These are phyloP conservation scores for Rhinophrynus dorsalis DNA, from an alignment of 2,797 vertebrate species.

Conservation along the genomic window DNA sequence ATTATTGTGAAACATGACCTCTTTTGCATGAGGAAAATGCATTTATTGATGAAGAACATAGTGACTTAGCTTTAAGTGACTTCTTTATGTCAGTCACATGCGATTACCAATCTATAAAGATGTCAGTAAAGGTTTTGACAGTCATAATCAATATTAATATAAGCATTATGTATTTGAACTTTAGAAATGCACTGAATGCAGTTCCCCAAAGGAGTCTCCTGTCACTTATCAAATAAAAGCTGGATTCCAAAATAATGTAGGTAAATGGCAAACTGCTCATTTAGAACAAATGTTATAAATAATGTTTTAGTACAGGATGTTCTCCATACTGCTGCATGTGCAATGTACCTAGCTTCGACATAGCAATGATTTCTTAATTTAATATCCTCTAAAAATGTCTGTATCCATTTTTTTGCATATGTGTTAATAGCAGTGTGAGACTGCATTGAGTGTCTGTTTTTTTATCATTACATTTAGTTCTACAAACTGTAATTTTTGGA, in stretches of 20 bases:
- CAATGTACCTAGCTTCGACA: too few species aligned
- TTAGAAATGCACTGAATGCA: slow-evolving; percentile 13
- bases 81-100: slow-evolving; percentile 34
- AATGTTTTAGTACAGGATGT: too few species aligned
- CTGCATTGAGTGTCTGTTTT: too few species aligned
- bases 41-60: neutral
- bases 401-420: too few species aligned
- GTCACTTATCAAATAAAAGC: slow-evolving; percentile 20
- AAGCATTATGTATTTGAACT: slow-evolving; percentile 35
- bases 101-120: slow-evolving; percentile 42
- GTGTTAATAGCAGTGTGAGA: too few species aligned
- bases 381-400: too few species aligned
- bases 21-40: slow-evolving; percentile 7
- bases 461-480: too few species aligned
- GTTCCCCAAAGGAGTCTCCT: slow-evolving; percentile 25
- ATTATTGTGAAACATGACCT: neutral
- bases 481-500: too few species aligned
- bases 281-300: slow-evolving; percentile 29
- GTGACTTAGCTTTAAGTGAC: slow-evolving; percentile 10
- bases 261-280: slow-evolving; percentile 36
- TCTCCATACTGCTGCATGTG: too few species aligned
- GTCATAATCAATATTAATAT: slow-evolving; percentile 43
- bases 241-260: slow-evolving; percentile 28
- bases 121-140: slow-evolving; percentile 37
- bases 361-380: too few species aligned